Evolutionary conservation across 2,797 vertebrate genomes (phyloP).

Genomic region (Coendou prehensilis): DNA sequence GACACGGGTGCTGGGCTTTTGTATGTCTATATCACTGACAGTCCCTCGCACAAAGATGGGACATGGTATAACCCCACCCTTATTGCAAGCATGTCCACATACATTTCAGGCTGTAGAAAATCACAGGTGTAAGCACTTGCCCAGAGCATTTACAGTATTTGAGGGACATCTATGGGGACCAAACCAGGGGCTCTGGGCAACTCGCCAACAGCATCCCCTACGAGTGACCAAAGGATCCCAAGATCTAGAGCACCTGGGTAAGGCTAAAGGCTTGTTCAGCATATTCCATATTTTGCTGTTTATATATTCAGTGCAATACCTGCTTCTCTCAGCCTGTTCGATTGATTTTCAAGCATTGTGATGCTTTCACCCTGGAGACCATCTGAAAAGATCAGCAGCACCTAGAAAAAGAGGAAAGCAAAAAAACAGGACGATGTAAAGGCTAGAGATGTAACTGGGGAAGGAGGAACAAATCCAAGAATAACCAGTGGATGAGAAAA

Average conservation of each 20-base stretch:
- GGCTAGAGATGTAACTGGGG: neutral
- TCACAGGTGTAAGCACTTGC: neutral
- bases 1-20: neutral
- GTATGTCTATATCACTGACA: neutral
- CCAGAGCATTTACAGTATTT: neutral
- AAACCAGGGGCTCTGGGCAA: neutral
- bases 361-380: constrained; percentile 71
- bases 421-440: neutral
- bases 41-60: accelerated
- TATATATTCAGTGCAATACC: constrained; percentile 54
- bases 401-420: constrained; percentile 58
- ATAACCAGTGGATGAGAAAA: neutral
- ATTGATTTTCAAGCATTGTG: constrained; percentile 66
- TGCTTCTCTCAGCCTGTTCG: constrained; percentile 77
- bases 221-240: neutral
- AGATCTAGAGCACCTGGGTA: neutral
- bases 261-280: neutral
- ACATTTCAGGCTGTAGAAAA: neutral
- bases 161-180: neutral
- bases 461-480: neutral
- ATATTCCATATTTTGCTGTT: neutral
- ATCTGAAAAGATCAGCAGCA: constrained; percentile 83
- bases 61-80: neutral
- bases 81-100: neutral
- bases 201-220: neutral